These are phyloP conservation scores for Gopherus flavomarginatus DNA, from an alignment of 2,113 vertebrate species.

Conservation along the genomic window DNA sequence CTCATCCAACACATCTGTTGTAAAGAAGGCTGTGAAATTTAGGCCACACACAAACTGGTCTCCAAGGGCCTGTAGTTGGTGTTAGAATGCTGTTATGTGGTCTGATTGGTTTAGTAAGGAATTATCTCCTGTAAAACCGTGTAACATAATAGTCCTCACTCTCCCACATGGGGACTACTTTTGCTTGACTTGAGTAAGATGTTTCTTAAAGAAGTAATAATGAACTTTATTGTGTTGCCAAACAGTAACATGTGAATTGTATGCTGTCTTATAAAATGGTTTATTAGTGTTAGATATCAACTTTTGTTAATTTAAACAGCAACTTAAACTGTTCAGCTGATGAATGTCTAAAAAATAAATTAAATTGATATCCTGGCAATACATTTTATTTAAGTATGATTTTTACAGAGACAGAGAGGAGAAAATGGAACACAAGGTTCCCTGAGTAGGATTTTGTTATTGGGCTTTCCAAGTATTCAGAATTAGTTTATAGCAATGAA, in stretches of 20 bases:
- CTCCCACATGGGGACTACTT: conserved; percentile 46
- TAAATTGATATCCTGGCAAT: conserved; percentile 1
- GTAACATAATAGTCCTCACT: conserved; percentile 64
- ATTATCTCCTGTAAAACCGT: conserved; percentile 73
- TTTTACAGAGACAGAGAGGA: not conserved
- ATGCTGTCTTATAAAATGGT: not conserved
- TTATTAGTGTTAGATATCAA: not conserved
- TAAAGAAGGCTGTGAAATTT: conserved; percentile 73
- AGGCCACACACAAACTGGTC: conserved; percentile 81
- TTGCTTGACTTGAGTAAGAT: conserved; percentile 37
- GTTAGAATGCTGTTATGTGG: conserved; percentile 78
- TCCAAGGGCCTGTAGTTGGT: conserved; percentile 71
- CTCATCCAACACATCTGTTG: conserved; percentile 79
- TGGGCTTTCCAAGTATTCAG: not conserved
- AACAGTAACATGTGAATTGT: conserved; percentile 20
- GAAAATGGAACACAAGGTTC: not conserved
- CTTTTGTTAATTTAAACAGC: conserved; percentile 39
- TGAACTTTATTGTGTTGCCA: conserved; percentile 39
- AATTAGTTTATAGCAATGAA: not conserved
- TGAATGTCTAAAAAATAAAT: conserved; percentile 32
- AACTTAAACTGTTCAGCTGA: not conserved
- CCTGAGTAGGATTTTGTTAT: not conserved
- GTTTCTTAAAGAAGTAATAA: conserved; percentile 45
- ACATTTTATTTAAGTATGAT: conserved; percentile 13
- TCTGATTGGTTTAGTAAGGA: conserved; percentile 75